Conservation (phyloP, 2,888 invertebrate species). For the Pristionchus exspectatus region DNA sequence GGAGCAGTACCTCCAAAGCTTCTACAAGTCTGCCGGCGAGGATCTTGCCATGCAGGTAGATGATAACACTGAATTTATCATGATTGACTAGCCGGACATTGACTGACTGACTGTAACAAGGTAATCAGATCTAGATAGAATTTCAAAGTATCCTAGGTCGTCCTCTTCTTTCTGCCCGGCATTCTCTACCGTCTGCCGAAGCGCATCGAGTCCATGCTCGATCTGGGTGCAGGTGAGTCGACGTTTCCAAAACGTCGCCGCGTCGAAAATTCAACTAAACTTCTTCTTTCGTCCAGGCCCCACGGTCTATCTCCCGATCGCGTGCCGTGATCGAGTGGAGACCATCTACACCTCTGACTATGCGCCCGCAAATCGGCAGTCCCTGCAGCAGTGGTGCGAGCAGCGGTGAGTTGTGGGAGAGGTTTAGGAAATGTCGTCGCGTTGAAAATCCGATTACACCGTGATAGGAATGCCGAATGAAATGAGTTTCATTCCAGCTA, state of each 20-base stretch:
- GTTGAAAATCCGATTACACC: not conserved
- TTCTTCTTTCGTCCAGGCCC: constrained; percentile 59
- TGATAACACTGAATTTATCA: no score
- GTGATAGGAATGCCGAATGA: not conserved
- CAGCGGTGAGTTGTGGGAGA: constrained; percentile 60
- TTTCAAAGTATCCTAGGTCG: constrained; percentile 55
- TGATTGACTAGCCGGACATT: no score
- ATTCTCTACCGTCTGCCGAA: constrained; percentile 77
- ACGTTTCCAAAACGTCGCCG: constrained; percentile 5
- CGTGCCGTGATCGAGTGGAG: constrained; percentile 70
- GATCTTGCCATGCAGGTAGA: constrained; percentile 76
- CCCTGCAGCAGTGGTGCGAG: constrained; percentile 73
- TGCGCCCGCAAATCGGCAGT: constrained; percentile 73
- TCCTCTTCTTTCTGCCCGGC: constrained; percentile 78
- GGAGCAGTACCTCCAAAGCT: constrained; percentile 72
- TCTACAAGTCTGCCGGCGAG: constrained; percentile 75
- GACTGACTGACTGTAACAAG: not conserved
- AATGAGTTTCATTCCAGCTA: not conserved
- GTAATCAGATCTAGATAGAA: not conserved
- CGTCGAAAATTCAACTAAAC: not conserved
- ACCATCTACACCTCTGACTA: constrained; percentile 77
- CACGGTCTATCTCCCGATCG: constrained; percentile 75
- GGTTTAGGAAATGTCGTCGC: not conserved
- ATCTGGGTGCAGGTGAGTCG: constrained; percentile 73
- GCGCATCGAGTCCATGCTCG: constrained; percentile 71